Percentiles rank a stretch among this genome's conserved stretches.
Evolutionary conservation across 1,140 invertebrate species (phyloP).

Genomic region (Babylonia areolata): DNA sequence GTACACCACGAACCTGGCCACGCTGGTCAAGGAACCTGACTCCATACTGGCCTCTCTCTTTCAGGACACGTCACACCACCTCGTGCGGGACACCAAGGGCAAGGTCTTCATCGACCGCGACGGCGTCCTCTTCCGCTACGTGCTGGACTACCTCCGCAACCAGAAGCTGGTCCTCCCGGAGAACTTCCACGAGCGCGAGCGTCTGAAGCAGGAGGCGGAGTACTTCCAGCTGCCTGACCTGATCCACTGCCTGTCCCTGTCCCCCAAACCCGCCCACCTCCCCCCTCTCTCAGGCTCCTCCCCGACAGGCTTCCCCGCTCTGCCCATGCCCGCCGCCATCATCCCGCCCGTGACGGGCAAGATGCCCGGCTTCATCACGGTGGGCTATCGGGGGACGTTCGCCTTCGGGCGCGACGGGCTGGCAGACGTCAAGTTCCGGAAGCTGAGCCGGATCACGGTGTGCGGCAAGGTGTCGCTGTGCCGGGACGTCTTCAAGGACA

Average conservation of each 20-base stretch:
- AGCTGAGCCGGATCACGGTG: slow-evolving; percentile 92
- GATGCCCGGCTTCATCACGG: slow-evolving; percentile 88
- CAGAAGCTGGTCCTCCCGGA: slow-evolving; percentile 93
- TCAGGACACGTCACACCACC: slow-evolving; percentile 31
- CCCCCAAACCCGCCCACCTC: background rate
- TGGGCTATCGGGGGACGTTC: slow-evolving; percentile 99
- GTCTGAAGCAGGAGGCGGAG: slow-evolving; percentile 92
- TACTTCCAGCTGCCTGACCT: slow-evolving; percentile 84
- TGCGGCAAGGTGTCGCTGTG: slow-evolving; percentile 88
- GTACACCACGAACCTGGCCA: slow-evolving; percentile 71
- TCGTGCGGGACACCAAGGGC: slow-evolving; percentile 86
- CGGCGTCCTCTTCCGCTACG: slow-evolving; percentile 98
- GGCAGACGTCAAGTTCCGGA: slow-evolving; percentile 98
- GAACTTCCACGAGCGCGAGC: slow-evolving; percentile 94
- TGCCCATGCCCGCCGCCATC: slow-evolving; percentile 45
- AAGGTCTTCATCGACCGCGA: slow-evolving; percentile 97
- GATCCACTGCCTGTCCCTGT: slow-evolving; percentile 52
- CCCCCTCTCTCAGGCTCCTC: too few relatives aligned
- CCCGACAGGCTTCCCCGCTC: background rate
- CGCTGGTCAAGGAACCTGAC: slow-evolving; percentile 67
- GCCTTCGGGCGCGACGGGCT: slow-evolving; percentile 98
- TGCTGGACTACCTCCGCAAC: slow-evolving; percentile 96
- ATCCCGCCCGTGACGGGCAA: slow-evolving; percentile 46
- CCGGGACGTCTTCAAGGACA: slow-evolving; percentile 85
- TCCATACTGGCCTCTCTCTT: slow-evolving; percentile 73